A percentile compares a stretch with the other conserved stretches of the same genome.
Conservation (phyloP, 2,888 invertebrate species). For the Drosophila monieri region DNA sequence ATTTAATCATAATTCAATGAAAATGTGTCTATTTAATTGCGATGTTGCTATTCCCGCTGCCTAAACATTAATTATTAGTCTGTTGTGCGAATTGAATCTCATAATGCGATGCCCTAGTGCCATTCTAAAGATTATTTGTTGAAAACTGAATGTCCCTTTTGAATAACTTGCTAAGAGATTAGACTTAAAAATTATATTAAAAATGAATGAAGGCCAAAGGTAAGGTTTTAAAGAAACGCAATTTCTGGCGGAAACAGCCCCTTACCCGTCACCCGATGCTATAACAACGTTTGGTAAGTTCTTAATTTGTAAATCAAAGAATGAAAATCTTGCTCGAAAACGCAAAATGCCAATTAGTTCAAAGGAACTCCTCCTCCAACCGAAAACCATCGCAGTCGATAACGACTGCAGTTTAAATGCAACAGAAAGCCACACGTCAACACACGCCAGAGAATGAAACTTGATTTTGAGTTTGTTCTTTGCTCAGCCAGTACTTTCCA, state of each 20-base stretch:
- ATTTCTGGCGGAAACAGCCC: slow-evolving; percentile 76
- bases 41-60: not conserved
- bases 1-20: not conserved
- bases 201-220: slow-evolving; percentile 69
- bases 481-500: slow-evolving; percentile 9
- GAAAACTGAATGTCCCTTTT: slow-evolving; percentile 12
- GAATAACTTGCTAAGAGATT: slow-evolving; percentile 20
- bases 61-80: slow-evolving; percentile 1
- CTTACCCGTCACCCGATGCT: slow-evolving; percentile 69
- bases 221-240: slow-evolving; percentile 76
- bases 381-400: slow-evolving; percentile 34
- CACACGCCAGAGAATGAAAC: slow-evolving; percentile 79
- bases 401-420: slow-evolving; percentile 23
- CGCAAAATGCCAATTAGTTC: slow-evolving; percentile 53
- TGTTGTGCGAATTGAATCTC: slow-evolving; percentile 4
- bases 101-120: slow-evolving; percentile 5
- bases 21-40: not conserved
- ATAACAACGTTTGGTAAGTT: slow-evolving; percentile 84
- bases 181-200: slow-evolving; percentile 20
- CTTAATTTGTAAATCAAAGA: slow-evolving; percentile 65
- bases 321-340: slow-evolving; percentile 71
- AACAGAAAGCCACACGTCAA: slow-evolving; percentile 82
- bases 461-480: slow-evolving; percentile 26
- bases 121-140: not conserved
- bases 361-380: slow-evolving; percentile 29